phyloP scores from a whole-genome alignment of 2,113 vertebrate species.

The Zingel zingel region DNA sequence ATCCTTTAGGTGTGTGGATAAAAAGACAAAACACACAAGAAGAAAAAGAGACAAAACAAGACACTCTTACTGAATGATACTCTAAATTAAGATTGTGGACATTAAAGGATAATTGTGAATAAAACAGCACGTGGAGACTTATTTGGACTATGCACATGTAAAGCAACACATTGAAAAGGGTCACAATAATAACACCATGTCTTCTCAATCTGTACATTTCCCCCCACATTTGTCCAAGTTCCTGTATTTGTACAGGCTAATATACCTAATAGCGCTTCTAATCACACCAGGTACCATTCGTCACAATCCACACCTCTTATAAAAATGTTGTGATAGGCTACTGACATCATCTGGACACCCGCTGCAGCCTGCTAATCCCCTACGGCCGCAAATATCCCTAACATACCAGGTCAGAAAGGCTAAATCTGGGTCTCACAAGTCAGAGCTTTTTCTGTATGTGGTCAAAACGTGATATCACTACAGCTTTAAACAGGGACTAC shows the following conservation, averaged over 20 bases:
- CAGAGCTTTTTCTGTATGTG: constrained; percentile 37
- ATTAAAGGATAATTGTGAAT: neutral
- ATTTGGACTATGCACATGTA: neutral
- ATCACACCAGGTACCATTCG: constrained; percentile 19
- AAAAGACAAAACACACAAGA: neutral
- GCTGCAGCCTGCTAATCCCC: constrained; percentile 32
- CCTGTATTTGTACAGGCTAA: constrained; percentile 4
- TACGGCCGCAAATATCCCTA: constrained; percentile 27
- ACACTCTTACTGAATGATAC: neutral
- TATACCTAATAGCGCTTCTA: constrained; percentile 23
- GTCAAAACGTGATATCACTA: constrained; percentile 18
- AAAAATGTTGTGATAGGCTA: constrained; percentile 51
- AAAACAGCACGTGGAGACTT: neutral
- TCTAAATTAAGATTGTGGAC: neutral
- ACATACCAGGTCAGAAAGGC: constrained; percentile 52
- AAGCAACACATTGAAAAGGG: neutral
- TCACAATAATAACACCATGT: neutral
- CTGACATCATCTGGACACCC: constrained; percentile 47
- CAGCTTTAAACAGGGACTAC: constrained; percentile 40
- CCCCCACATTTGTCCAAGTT: neutral
- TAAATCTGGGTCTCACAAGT: constrained; percentile 44
- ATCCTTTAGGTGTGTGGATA: constrained; percentile 17
- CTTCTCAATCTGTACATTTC: neutral
- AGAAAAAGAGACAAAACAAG: neutral
- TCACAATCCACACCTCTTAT: constrained; percentile 49